phyloP scores from a whole-genome alignment of 1,140 invertebrate species.

The Lasioglossum baleicum region DNA sequence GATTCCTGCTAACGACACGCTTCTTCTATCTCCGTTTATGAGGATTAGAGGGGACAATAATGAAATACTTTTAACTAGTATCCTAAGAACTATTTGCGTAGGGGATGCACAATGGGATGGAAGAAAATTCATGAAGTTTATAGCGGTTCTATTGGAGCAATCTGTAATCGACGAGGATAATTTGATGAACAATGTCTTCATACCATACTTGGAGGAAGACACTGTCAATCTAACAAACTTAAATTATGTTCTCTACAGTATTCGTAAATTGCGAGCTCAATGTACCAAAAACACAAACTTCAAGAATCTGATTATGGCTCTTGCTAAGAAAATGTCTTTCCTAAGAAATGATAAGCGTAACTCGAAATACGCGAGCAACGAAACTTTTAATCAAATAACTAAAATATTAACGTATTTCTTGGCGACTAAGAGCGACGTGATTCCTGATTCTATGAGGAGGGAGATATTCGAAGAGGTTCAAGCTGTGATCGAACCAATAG shows the following conservation, averaged over 20 bases:
- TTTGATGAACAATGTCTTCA: slow-evolving; percentile 66
- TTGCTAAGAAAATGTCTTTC: slow-evolving; percentile 53
- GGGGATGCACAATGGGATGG: slow-evolving; percentile 48
- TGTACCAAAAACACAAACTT: slow-evolving; percentile 30
- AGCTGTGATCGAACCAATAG: slow-evolving; percentile 62
- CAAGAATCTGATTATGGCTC: slow-evolving; percentile 8
- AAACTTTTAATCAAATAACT: slow-evolving; percentile 44
- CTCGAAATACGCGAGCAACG: slow-evolving; percentile 33
- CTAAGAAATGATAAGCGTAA: slow-evolving; percentile 40
- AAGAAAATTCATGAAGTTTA: slow-evolving; percentile 59
- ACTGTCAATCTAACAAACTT: slow-evolving; percentile 44
- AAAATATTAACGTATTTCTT: slow-evolving; percentile 43
- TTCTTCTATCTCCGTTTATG: slow-evolving; percentile 64
- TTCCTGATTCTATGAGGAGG: background rate
- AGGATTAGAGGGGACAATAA: slow-evolving; percentile 54
- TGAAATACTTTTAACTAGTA: slow-evolving; percentile 32
- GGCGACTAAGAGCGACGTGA: background rate
- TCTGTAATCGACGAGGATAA: slow-evolving; percentile 53
- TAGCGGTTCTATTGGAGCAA: slow-evolving; percentile 45
- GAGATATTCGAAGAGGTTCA: slow-evolving; percentile 44
- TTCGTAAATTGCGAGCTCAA: slow-evolving; percentile 36
- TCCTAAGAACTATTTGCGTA: slow-evolving; percentile 56
- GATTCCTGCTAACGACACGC: slow-evolving; percentile 62
- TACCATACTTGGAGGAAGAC: slow-evolving; percentile 59
- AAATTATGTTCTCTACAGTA: slow-evolving; percentile 38